A percentile compares a stretch with the other conserved stretches of the same genome.
Evolutionary conservation across 2,113 vertebrate species (phyloP).

Genomic region (Platysteira castanea): DNA sequence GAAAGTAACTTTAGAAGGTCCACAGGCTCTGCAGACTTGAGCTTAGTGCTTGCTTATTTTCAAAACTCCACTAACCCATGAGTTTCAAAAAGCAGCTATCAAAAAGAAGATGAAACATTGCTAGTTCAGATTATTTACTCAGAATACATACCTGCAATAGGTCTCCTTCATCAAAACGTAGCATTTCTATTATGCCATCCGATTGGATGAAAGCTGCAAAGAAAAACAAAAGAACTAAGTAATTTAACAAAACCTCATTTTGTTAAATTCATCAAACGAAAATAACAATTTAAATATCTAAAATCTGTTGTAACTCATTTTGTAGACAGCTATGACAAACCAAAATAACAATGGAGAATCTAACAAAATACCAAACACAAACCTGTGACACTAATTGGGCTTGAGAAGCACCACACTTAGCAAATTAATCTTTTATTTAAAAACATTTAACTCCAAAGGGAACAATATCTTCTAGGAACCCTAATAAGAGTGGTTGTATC

Average conservation of each 20-base stretch:
- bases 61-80: neutral
- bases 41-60: neutral
- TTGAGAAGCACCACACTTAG: neutral
- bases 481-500: neutral
- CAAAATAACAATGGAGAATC: neutral
- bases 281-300: neutral
- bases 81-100: neutral
- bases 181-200: slow-evolving; percentile 96
- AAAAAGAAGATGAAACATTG: neutral
- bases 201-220: slow-evolving; percentile 94
- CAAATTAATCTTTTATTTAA: neutral
- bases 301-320: neutral
- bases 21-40: neutral
- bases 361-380: neutral
- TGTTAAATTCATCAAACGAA: neutral
- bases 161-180: slow-evolving; percentile 94
- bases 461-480: neutral
- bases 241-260: neutral
- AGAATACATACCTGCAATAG: slow-evolving; percentile 85
- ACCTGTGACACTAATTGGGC: neutral
- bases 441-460: neutral
- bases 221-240: slow-evolving; percentile 11
- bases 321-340: neutral
- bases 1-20: neutral
- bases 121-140: neutral